These are phyloP conservation scores for Taxidea taxus DNA, from an alignment of 2,113 vertebrate species.

Conservation along the genomic window DNA sequence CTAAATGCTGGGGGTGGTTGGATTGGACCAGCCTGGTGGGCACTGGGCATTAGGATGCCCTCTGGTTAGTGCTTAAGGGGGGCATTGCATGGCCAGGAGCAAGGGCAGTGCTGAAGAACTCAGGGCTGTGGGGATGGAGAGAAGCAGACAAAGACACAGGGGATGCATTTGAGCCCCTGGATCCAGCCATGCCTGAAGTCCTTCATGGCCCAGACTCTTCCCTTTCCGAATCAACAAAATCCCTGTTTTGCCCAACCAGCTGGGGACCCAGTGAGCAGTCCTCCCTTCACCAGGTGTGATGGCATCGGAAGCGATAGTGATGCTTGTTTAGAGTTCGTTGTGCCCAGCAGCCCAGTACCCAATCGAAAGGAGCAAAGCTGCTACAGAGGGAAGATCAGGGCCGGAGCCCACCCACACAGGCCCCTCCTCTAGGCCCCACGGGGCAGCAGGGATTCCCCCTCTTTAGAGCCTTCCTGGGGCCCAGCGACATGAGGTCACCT, in stretches of 20 bases:
- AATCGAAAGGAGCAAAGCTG: background rate
- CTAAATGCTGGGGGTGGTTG: background rate
- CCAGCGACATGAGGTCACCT: rapidly evolving
- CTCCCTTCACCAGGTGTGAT: background rate
- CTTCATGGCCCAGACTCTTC: background rate
- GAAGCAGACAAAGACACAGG: background rate
- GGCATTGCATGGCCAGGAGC: rapidly evolving
- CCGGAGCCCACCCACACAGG: background rate
- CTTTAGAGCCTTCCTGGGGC: background rate
- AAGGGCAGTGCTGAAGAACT: background rate
- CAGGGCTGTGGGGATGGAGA: background rate
- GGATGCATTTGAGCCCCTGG: background rate
- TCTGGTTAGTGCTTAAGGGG: background rate
- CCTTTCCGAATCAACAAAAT: rapidly evolving
- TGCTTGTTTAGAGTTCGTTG: rapidly evolving
- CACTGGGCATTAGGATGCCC: background rate
- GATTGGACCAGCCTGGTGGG: rapidly evolving
- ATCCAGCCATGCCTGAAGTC: background rate
- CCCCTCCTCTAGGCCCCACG: background rate
- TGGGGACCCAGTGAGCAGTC: background rate
- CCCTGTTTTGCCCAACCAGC: background rate
- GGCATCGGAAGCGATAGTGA: background rate
- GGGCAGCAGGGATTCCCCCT: background rate
- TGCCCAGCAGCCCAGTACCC: background rate
- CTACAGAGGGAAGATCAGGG: background rate